phyloP scores from a whole-genome alignment of 2,888 invertebrate genomes.

The Papilio demoleus region DNA sequence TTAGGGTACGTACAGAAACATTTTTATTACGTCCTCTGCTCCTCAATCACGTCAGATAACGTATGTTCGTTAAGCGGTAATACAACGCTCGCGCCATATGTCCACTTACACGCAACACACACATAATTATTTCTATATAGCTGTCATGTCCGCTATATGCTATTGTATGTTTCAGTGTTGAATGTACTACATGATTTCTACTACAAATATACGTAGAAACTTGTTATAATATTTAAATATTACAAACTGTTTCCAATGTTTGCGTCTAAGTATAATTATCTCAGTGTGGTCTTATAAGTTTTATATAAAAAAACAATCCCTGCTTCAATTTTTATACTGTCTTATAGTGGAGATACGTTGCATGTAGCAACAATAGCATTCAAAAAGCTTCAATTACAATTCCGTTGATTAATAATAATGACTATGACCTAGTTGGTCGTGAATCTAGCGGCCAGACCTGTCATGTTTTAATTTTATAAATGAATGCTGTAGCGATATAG shows the following conservation, averaged over 20 bases:
- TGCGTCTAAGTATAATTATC: no score
- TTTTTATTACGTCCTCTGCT: conserved; percentile 70
- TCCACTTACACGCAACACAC: conserved; percentile 53
- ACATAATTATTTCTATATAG: conserved; percentile 50
- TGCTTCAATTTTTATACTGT: neutral
- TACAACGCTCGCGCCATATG: conserved; percentile 69
- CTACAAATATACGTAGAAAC: neutral
- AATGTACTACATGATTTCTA: conserved; percentile 34
- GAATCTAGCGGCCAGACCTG: conserved; percentile 56
- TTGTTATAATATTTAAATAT: neutral
- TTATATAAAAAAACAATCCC: neutral
- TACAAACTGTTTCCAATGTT: neutral
- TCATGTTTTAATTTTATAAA: conserved; percentile 51
- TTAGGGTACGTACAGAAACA: conserved; percentile 58
- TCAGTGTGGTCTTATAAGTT: neutral
- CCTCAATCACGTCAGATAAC: conserved; percentile 74
- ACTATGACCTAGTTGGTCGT: conserved; percentile 69
- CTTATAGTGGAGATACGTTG: conserved; percentile 41
- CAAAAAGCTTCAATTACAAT: conserved; percentile 59
- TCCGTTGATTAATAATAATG: conserved; percentile 72
- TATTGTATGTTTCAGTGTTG: neutral
- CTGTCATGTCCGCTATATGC: neutral
- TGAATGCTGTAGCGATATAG: neutral
- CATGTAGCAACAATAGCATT: conserved; percentile 20
- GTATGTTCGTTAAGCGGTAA: conserved; percentile 65